Evolutionary conservation across 2,797 vertebrate species (phyloP), one percentile per base, ranked within the genome.

Genomic region (Periparus ater): DNA sequence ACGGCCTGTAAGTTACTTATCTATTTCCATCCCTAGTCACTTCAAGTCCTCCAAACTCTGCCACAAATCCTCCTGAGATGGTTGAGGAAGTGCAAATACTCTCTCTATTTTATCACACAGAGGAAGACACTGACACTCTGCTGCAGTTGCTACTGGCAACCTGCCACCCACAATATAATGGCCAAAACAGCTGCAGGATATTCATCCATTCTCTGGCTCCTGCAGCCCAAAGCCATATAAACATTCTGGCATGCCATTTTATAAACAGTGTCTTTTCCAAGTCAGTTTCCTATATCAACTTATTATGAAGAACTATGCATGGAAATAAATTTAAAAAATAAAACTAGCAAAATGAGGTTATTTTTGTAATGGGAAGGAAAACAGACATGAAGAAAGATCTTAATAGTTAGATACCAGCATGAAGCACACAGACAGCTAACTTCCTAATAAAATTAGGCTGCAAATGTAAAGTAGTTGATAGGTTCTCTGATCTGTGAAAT

Each of bases 11-110:
- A 78, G 66, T 26, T 79, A 40, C 45, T 84, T 62, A 86, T 83
- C 54, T 80, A n/a, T 65, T 91, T 87, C 70, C 30, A 62, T 55
- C 67, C 68, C 50, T 58, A 55, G 36, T 61, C 40, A 40, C 72
- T 90, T 88, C 54, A 57, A 62, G 75, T 61, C 66, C 53, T 83
- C 51, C 79, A 51, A 62, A 83, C 88, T 91, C 85, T 79, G 22
- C 40, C 48, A 53, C 55, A 89, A 77, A 76, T 61, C 58, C 34
- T 91, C 92, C 60, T 25, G 44, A 75, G 79, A 74, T 8, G 12
- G 77, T 93, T 95, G 36, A 12, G 55, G 89, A 95, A 86, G 80
- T 70, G 67, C 55, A 96, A 94, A 96, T 48, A 30, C 76, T 79
- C 75, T 81, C 75, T 81, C 75, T 77, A 57, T 93, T 91, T 90